phyloP scores from a whole-genome alignment of 1,140 invertebrate genomes.

The Nymphalis io region DNA sequence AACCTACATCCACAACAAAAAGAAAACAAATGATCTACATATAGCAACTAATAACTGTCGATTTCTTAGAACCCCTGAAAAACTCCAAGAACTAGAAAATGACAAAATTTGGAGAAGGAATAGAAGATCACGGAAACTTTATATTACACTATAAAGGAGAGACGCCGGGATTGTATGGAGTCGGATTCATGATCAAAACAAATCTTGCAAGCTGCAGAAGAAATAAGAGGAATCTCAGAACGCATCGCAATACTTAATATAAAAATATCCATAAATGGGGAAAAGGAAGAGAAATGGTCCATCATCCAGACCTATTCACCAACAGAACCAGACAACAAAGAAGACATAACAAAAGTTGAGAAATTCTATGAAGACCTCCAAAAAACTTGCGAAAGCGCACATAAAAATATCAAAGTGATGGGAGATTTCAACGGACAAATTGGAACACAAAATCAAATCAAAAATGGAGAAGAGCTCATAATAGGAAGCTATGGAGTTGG shows the following conservation, averaged over 20 bases:
- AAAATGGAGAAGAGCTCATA: constrained; percentile 16
- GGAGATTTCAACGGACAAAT: constrained; percentile 35
- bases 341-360: too few species aligned
- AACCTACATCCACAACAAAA: too few species aligned
- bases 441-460: constrained; percentile 16
- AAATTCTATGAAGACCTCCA: too few species aligned
- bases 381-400: too few species aligned
- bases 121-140: constrained; percentile 18
- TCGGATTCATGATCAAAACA: constrained; percentile 22
- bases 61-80: too few species aligned
- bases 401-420: constrained; percentile 36
- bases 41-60: too few species aligned
- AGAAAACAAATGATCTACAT: too few species aligned
- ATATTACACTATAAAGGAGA: constrained; percentile 25
- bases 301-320: constrained; percentile 18
- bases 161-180: constrained; percentile 22
- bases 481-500: constrained; percentile 30
- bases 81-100: too few species aligned
- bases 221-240: constrained; percentile 29
- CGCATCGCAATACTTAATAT: constrained; percentile 33
- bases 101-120: too few species aligned
- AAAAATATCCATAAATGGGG: constrained; percentile 12
- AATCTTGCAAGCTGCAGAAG: constrained; percentile 15
- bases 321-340: too few species aligned
- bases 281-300: constrained; percentile 23